Base-by-base conservation (phyloP, 2,113 vertebrate genomes). In the Laterallus jamaicensis region DNA sequence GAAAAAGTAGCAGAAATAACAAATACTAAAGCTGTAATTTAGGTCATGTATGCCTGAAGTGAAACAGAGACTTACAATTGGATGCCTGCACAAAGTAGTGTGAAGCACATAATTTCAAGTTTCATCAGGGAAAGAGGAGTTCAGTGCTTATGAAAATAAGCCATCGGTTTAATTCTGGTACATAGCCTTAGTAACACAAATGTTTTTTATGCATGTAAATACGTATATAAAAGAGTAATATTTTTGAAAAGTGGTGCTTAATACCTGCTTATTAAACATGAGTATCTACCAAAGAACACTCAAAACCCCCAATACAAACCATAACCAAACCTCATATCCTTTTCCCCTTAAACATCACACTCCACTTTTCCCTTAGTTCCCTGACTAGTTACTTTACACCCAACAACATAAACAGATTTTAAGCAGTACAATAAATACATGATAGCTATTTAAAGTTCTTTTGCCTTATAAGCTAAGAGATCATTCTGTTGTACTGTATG, bases 41-140 rank as follows among this genome's bases (percentile, higher is more conserved):
- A 79, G 11, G 13, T 39, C 1, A 0, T 1, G 0, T 15, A 47
- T 52, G 31, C 16, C 42, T 78, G 3, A 71, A 68, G 32, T 44
- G 32, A 54, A 84, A 84, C 24, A 29, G 55, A 66, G 13, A 60
- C 9, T 49, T 39, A 42, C 1, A 88, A 55, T 32, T 52, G 68
- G 28, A 70, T 29, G 17, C 4, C n/a, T 64, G 24, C 32, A 63
- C 25, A 25, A 90, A 76, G 5, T 15, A 60, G 16, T 31, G 21
- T 59, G 67, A 83, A 67, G 55, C 20, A 47, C 1, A 0, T 9
- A 37, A 55, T 32, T 81, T 67, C 32, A 15, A 81, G 12, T 40
- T 54, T 10, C 15, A 31, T 20, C 4, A 56, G 1, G 17, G 9
- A 77, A 81, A 81, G 4, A 15, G n/a, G 49, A 73, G 26, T 37